Conservation (phyloP, 2,797 vertebrate species). For the Arrhamphus sclerolepis region DNA sequence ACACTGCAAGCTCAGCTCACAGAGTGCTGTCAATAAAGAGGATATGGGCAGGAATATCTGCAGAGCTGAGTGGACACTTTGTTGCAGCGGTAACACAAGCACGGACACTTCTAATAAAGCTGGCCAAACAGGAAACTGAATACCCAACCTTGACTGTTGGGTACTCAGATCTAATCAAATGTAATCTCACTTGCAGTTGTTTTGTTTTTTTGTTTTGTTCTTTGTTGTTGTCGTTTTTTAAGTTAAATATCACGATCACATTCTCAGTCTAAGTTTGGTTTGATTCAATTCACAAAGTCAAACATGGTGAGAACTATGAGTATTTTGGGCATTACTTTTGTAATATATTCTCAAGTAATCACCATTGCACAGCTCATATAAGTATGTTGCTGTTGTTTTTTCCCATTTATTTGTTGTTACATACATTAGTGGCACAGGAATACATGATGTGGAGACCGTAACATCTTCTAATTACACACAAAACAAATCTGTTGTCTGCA, state of each 20-base stretch:
- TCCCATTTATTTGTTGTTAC: too few relatives aligned
- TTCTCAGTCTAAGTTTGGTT: constrained; percentile 4
- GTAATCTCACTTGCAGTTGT: constrained; percentile 14
- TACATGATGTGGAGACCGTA: too few relatives aligned
- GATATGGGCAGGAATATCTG: constrained; percentile 22
- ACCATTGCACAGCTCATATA: too few relatives aligned
- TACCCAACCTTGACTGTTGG: constrained; percentile 24
- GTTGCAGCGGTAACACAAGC: constrained; percentile 38
- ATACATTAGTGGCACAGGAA: too few relatives aligned
- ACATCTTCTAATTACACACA: too few relatives aligned
- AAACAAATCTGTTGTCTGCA: too few relatives aligned
- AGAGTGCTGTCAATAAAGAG: constrained; percentile 15
- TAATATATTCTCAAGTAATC: too few relatives aligned
- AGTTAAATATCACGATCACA: not conserved
- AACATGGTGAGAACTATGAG: too few relatives aligned
- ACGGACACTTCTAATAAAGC: constrained; percentile 60
- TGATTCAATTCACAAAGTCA: not conserved
- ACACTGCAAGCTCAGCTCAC: constrained; percentile 28
- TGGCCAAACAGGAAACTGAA: constrained; percentile 42
- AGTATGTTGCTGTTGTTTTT: too few relatives aligned
- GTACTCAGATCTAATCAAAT: constrained; percentile 28
- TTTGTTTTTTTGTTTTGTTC: not conserved
- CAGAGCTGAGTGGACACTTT: constrained; percentile 41
- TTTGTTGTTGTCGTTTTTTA: not conserved
- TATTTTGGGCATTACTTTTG: too few relatives aligned